Base-by-base conservation (phyloP, 2,888 invertebrate species). In the Acanthosepion esculentum region DNA sequence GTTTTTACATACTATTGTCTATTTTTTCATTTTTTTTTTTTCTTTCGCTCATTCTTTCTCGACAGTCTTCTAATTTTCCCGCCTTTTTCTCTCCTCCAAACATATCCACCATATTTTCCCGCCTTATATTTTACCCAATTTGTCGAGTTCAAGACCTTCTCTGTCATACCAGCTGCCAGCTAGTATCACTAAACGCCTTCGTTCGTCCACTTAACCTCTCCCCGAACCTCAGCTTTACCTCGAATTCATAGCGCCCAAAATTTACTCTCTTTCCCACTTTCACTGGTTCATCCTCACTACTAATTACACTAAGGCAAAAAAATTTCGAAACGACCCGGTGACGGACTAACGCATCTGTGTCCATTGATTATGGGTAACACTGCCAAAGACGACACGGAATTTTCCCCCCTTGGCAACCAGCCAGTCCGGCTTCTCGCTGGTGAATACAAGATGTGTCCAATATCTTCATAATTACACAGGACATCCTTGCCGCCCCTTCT, bases 311-410 rank as follows among this genome's bases (percentile, higher is more conserved):
- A n/a, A 33, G n/a, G n/a, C n/a, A n/a, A n/a, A n/a, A 78, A 59
- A 59, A 59, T 12, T 78, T 78, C 78, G n/a, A 78, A 78, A 78
- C n/a, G n/a, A n/a, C n/a, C 78, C 78, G n/a, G 78, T 78, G 78
- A 78, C n/a, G 78, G 78, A 78, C 78, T n/a, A 78, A 33, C 78
- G n/a, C n/a, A 78, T 78, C n/a, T 78, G 78, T 78, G n/a, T n/a
- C n/a, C 78, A 78, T 78, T 78, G n/a, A 78, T 78, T 78, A 78
- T 78, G n/a, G 78, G n/a, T 78, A 78, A 78, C 78, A n/a, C 78
- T 78, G 78, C 78, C 78, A 78, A 78, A 78, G 78, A n/a, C 78
- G 78, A 78, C 78, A 78, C 64, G 64, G 78, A 78, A n/a, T 78
- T 78, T 33, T 7, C 78, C 15, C n/a, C n/a, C 78, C 15, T n/a